phyloP scores from a whole-genome alignment of 1,140 invertebrate genomes.

The Pachypeltis micranthus region DNA sequence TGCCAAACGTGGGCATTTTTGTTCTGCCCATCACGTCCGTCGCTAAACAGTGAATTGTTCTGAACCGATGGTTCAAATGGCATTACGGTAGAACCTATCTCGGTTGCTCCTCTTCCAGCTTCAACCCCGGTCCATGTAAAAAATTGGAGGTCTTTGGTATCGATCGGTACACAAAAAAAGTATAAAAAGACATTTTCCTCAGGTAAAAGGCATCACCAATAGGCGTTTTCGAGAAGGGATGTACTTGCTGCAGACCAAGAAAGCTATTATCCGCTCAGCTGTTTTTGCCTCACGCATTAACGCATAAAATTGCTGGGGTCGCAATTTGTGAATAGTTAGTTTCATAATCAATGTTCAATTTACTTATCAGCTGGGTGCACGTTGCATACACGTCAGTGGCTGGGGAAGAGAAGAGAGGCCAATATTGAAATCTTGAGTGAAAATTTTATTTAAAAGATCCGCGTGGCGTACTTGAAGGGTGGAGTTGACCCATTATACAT shows the following conservation, averaged over 20 bases:
- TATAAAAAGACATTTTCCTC: conserved; percentile 30
- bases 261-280: too few relatives aligned
- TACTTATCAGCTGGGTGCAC: neutral
- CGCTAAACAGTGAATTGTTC: too few relatives aligned
- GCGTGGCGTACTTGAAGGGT: too few relatives aligned
- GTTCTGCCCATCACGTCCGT: conserved; percentile 13
- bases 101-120: conserved; percentile 28
- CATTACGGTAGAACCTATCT: conserved; percentile 28
- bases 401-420: too few relatives aligned
- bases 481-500: too few relatives aligned
- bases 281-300: too few relatives aligned
- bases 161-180: conserved; percentile 26
- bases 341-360: neutral
- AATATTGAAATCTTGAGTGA: conserved; percentile 1
- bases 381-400: neutral
- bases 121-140: conserved; percentile 31
- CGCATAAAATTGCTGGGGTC: too few relatives aligned
- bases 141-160: conserved; percentile 11
- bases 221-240: conserved; percentile 17
- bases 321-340: too few relatives aligned
- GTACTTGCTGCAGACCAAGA: too few relatives aligned
- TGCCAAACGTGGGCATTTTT: conserved; percentile 12
- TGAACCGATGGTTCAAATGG: neutral
- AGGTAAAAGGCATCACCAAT: too few relatives aligned
- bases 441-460: too few relatives aligned